Conservation (phyloP, 1,140 invertebrate species). For the Nautilus pompilius region DNA sequence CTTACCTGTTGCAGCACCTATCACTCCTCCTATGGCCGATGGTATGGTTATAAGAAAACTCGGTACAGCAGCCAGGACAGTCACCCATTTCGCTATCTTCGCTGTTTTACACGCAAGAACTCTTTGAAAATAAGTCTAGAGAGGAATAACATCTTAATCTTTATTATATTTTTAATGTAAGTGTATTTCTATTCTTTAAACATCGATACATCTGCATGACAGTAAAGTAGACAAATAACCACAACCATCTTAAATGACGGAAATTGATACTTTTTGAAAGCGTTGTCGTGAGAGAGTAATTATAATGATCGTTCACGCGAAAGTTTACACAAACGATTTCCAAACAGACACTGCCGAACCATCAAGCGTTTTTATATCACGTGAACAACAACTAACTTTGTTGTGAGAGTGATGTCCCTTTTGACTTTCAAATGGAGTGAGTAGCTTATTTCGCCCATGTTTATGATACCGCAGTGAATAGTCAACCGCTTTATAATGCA, state of each 20-base stretch:
- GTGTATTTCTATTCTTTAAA: background rate
- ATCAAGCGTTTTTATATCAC: too few relatives aligned
- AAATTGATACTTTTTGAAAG: too few relatives aligned
- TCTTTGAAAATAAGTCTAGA: conserved; percentile 27
- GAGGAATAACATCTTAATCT: background rate
- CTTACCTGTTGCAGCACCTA: conserved; percentile 21
- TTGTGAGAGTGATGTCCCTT: too few relatives aligned
- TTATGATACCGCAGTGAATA: too few relatives aligned
- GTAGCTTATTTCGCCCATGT: too few relatives aligned
- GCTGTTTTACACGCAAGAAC: conserved; percentile 17
- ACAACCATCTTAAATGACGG: background rate
- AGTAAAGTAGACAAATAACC: background rate
- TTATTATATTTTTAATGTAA: background rate
- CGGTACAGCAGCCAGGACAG: conserved; percentile 11
- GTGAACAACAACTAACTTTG: too few relatives aligned
- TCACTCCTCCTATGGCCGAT: conserved; percentile 21
- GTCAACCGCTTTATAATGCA: too few relatives aligned
- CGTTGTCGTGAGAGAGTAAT: background rate
- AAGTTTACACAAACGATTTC: too few relatives aligned
- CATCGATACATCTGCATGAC: background rate
- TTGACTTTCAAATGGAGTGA: too few relatives aligned
- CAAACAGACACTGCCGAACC: too few relatives aligned
- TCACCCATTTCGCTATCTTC: conserved; percentile 14
- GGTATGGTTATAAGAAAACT: conserved; percentile 25
- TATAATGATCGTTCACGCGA: too few relatives aligned